Conservation (phyloP, 2,797 vertebrate species). For the Coregonus ussuriensis region DNA sequence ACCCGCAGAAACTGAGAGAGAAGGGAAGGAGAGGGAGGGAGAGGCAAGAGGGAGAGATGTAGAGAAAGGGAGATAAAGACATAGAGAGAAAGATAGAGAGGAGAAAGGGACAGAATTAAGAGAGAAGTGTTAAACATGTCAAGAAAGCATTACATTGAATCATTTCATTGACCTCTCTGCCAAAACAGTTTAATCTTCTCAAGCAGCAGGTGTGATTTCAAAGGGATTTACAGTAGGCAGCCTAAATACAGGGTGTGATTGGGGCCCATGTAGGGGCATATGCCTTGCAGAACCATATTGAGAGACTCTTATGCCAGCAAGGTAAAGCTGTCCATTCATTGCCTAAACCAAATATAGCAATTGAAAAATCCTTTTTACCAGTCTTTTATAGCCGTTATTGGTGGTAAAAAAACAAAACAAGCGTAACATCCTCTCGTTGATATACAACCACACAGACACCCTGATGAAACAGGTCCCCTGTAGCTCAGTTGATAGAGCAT, state of each 20-base stretch:
- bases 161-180: constrained; percentile 4
- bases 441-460: constrained; percentile 12
- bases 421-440: constrained; percentile 6
- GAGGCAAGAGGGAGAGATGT: constrained; percentile 18
- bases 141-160: constrained; percentile 35
- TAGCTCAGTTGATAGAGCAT: no score
- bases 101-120: neutral
- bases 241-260: constrained; percentile 13
- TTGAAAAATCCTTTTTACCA: neutral
- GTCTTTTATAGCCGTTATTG: neutral
- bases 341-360: constrained; percentile 9
- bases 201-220: constrained; percentile 35
- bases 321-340: neutral
- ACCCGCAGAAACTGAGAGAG: constrained; percentile 87
- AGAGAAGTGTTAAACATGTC: constrained; percentile 23
- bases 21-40: constrained; percentile 6
- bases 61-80: constrained; percentile 13
- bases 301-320: neutral
- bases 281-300: constrained; percentile 15
- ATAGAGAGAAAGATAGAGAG: neutral
- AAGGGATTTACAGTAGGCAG: constrained; percentile 21
- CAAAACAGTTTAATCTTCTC: constrained; percentile 25
- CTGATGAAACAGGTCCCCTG: constrained; percentile 4
- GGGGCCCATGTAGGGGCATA: constrained; percentile 12
- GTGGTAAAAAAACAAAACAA: neutral